Evolutionary conservation across 2,888 invertebrate species (phyloP).

Genomic region (Acanthosepion esculentum): DNA sequence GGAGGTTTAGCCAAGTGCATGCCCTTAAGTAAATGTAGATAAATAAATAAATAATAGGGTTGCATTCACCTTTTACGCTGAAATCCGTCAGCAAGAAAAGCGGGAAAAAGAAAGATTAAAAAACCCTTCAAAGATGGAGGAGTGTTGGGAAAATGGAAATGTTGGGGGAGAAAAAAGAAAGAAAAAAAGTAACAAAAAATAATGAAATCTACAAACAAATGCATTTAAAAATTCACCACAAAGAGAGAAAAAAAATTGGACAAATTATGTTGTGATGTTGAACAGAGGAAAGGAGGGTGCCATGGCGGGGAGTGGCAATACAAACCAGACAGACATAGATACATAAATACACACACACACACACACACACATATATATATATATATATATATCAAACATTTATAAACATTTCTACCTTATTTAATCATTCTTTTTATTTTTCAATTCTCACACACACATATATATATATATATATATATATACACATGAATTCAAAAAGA

Average conservation of each 20-base stretch:
- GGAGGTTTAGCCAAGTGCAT: neutral
- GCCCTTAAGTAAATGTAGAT: neutral
- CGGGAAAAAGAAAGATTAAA: neutral
- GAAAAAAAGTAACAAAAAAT: neutral
- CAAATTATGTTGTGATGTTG: constrained; percentile 17
- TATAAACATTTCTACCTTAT: too few species aligned
- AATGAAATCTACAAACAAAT: neutral
- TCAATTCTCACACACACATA: too few species aligned
- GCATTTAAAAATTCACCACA: neutral
- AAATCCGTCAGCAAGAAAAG: neutral
- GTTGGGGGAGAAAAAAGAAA: neutral
- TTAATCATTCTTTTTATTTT: too few species aligned
- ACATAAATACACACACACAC: too few species aligned
- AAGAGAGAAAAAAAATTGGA: neutral
- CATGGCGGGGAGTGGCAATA: neutral
- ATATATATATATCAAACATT: too few species aligned
- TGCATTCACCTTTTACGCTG: constrained; percentile 11
- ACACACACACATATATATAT: too few species aligned
- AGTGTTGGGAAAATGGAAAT: neutral
- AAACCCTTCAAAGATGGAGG: neutral
- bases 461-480: too few species aligned
- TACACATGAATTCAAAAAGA: too few species aligned
- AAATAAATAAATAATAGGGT: neutral
- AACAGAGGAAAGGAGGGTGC: neutral
- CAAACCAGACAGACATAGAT: neutral